These are phyloP conservation scores for Drosophila merina DNA, from an alignment of 2,888 invertebrate species.

Conservation along the genomic window DNA sequence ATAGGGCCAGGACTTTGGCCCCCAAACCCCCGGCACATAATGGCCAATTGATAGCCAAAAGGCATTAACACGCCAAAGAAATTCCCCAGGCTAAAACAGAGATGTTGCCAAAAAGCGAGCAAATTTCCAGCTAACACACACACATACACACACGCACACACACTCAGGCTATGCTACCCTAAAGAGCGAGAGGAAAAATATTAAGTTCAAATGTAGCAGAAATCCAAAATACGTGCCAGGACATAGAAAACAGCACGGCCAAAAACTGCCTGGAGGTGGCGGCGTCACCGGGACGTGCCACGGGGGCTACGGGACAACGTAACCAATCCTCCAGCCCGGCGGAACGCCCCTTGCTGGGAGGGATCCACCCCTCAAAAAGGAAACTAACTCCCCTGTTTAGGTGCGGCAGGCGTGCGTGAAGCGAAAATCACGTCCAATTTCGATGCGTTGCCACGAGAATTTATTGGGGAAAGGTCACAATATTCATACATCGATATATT, in stretches of 20 bases:
- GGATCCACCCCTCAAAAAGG: constrained; percentile 18
- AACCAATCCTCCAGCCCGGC: constrained; percentile 35
- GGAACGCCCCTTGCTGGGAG: constrained; percentile 6
- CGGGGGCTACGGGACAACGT: constrained; percentile 29
- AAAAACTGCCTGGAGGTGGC: constrained; percentile 2
- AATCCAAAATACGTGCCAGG: constrained; percentile 76
- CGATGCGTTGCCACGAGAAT: constrained; percentile 62
- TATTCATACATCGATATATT: constrained; percentile 72
- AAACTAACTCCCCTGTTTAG: constrained; percentile 56
- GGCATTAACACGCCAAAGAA: constrained; percentile 77
- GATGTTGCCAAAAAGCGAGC: constrained; percentile 59
- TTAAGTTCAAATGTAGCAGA: constrained; percentile 79
- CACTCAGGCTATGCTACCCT: constrained; percentile 1
- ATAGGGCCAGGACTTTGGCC: constrained; percentile 8
- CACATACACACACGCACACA: constrained; percentile 21
- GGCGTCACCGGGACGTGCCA: not conserved
- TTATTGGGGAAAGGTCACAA: constrained; percentile 74
- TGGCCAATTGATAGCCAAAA: constrained; percentile 79
- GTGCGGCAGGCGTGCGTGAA: constrained; percentile 66
- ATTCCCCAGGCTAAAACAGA: constrained; percentile 63
- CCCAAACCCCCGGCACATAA: constrained; percentile 62
- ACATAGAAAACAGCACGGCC: constrained; percentile 68
- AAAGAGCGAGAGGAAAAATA: constrained; percentile 52
- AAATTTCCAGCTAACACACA: constrained; percentile 50
- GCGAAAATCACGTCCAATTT: constrained; percentile 73